Base-by-base conservation (phyloP, 2,888 invertebrate species). In the Hemistola chrysoprasaria region DNA sequence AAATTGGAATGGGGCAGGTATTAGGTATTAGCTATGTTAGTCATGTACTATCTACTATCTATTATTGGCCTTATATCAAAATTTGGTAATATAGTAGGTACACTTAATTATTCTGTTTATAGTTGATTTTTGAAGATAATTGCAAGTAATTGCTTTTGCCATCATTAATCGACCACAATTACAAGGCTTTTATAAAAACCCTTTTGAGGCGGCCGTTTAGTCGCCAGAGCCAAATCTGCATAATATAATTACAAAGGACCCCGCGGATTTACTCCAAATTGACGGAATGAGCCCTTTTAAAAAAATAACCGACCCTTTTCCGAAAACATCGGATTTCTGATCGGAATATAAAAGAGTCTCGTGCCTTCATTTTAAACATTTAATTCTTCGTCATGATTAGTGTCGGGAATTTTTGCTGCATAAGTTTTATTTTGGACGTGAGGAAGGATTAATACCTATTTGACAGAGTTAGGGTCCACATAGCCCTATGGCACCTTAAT, bases 221-320 rank as follows among this genome's bases (percentile, higher is more conserved):
- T 22, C 26, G 26, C 33, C 47, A 45, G 29, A 44, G 22, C 26
- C 23, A 30, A 43, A 54, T 52, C 50, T 52, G 35, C 54, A 52
- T 54, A 54, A 50, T 47, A 49, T 52, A 52, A 52, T 52, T 50
- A 54, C 49, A 40, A 40, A 35, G 24, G 16, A 16, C 32, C 21
- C 28, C 38, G 16, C 40, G 30, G 39, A 38, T 42, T 50, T 23
- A 8, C 22, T 11, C 31, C 27, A 38, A 46, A 47, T 50, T 50
- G 50, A 46, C 41, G 26, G 40, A 41, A 46, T 32, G 35, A 36
- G 40, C 35, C 30, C 31, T 39, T 22, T 38, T 28, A 41, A 46
- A 47, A n/a, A 47, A 44, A 46, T 40, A 44, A 40, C 33, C 30
- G 40, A 10, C 25, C 41, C 31, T 42, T 42, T 52, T 40, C 28